These are phyloP conservation scores for Numida meleagris DNA, from an alignment of 2,113 vertebrate species.

Conservation along the genomic window DNA sequence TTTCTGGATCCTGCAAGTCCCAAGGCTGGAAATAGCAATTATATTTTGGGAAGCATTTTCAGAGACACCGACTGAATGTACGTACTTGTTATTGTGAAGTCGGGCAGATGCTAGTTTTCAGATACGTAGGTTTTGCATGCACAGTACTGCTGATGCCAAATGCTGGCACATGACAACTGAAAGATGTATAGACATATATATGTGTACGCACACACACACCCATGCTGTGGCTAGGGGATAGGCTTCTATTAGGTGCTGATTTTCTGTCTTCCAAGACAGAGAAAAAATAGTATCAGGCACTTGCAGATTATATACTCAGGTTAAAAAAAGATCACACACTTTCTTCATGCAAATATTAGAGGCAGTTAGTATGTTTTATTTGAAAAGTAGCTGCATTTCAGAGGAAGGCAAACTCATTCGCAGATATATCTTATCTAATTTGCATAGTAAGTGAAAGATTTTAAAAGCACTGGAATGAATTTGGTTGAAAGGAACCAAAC, in stretches of 20 bases:
- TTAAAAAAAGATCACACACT: neutral
- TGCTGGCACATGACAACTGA: neutral
- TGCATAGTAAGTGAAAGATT: neutral
- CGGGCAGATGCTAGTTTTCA: neutral
- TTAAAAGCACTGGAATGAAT: neutral
- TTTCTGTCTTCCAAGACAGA: neutral
- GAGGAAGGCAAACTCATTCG: slow-evolving; percentile 1
- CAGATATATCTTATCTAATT: neutral
- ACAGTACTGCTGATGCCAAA: neutral
- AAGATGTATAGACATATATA: neutral
- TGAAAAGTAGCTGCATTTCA: slow-evolving; percentile 28
- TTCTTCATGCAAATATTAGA: slow-evolving; percentile 2
- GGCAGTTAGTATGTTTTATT: neutral
- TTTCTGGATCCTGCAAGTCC: slow-evolving; percentile 33
- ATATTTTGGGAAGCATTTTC: slow-evolving; percentile 56
- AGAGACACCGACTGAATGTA: slow-evolving; percentile 9
- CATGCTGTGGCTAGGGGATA: neutral
- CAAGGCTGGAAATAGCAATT: slow-evolving; percentile 48
- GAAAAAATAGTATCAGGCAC: neutral
- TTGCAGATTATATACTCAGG: neutral
- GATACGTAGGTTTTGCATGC: neutral
- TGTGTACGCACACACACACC: too few relatives aligned
- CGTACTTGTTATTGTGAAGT: neutral
- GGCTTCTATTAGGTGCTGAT: neutral
- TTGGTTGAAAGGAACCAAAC: slow-evolving; percentile 1